Evolutionary conservation across 1,140 invertebrate genomes (phyloP).

Genomic region (Diploscapter pachys): DNA sequence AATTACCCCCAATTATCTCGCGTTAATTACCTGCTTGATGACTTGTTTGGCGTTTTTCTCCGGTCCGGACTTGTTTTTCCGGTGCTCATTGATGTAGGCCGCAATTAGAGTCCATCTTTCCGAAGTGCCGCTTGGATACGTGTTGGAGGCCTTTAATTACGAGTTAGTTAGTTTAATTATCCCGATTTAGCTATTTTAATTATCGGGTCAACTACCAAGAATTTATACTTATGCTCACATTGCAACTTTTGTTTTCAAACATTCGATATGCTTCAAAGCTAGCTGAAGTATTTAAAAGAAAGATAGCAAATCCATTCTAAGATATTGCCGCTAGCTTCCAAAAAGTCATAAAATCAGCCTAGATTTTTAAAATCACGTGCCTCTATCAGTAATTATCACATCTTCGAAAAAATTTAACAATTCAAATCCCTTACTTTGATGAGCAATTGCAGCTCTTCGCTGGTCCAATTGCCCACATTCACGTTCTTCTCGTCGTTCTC

Average conservation of each 20-base stretch:
- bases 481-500: conserved; percentile 23
- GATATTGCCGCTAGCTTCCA: too few species aligned
- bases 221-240: too few species aligned
- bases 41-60: conserved; percentile 78
- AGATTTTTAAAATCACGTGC: too few species aligned
- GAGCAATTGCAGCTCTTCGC: conserved; percentile 77
- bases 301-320: too few species aligned
- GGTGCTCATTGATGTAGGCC: conserved; percentile 89
- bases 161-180: not conserved
- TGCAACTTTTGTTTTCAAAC: too few species aligned
- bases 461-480: conserved; percentile 68
- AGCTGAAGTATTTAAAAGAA: too few species aligned
- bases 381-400: too few species aligned
- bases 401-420: too few species aligned
- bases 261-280: too few species aligned
- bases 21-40: conserved; percentile 60
- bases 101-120: conserved; percentile 86
- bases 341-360: too few species aligned
- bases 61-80: conserved; percentile 59
- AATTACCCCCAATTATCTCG: not conserved
- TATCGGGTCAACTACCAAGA: too few species aligned
- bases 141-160: conserved; percentile 72
- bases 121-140: conserved; percentile 86
- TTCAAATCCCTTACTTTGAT: conserved; percentile 69
- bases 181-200: too few species aligned